A percentile compares a stretch with the other conserved stretches of the same genome.
Conservation (phyloP, 2,888 invertebrate species). For the Catocala nupta region DNA sequence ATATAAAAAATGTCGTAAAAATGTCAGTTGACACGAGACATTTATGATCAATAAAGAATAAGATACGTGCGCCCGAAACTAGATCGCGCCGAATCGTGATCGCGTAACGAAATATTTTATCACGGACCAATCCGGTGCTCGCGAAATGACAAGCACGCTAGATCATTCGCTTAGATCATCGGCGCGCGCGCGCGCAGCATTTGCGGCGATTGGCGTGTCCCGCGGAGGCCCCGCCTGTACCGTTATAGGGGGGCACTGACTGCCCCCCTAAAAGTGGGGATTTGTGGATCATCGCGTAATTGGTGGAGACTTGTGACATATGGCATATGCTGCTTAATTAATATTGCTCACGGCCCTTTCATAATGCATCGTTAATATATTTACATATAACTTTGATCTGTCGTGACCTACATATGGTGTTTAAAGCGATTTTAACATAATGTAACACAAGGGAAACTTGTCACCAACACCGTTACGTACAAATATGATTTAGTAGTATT, state of each 20-base stretch:
- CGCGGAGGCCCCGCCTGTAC: conserved; percentile 82
- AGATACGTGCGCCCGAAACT: conserved; percentile 62
- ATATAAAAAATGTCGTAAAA: conserved; percentile 49
- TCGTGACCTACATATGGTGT: conserved; percentile 44
- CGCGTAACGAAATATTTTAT: conserved; percentile 69
- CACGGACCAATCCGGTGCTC: conserved; percentile 79
- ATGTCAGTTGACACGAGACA: conserved; percentile 58
- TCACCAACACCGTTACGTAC: conserved; percentile 26
- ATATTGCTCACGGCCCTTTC: conserved; percentile 63
- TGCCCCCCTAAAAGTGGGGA: conserved; percentile 82
- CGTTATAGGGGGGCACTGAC: conserved; percentile 84
- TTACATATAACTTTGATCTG: conserved; percentile 49
- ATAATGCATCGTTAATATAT: conserved; percentile 61
- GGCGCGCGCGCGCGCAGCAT: conserved; percentile 70
- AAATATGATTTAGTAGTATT: conserved; percentile 41
- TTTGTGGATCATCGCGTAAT: conserved; percentile 73
- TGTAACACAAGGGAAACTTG: conserved; percentile 34
- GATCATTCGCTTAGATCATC: conserved; percentile 85
- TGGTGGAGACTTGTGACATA: conserved; percentile 77
- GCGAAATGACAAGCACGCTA: conserved; percentile 85
- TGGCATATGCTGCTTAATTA: conserved; percentile 78
- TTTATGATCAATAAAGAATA: conserved; percentile 61
- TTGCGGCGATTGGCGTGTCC: conserved; percentile 82
- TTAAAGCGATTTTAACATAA: conserved; percentile 35
- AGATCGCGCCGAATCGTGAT: conserved; percentile 73